These are phyloP conservation scores for Macrotis lagotis DNA, from an alignment of 2,113 vertebrate species.

Conservation along the genomic window DNA sequence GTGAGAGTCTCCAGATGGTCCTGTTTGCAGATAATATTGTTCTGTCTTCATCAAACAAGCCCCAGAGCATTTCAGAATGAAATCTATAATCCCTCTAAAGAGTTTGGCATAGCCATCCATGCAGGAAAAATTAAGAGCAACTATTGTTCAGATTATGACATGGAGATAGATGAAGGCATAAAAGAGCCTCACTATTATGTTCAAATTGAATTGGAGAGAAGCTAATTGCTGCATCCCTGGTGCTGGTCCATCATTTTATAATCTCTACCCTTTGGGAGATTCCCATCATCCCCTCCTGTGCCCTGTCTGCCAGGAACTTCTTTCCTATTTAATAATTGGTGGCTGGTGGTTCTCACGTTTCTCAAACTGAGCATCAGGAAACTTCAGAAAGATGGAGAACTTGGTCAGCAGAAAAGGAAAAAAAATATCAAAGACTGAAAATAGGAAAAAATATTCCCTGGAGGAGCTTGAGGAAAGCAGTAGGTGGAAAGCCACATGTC, in stretches of 20 bases:
- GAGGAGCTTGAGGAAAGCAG: constrained; percentile 68
- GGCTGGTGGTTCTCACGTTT: constrained; percentile 63
- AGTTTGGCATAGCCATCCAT: not conserved
- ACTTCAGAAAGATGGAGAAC: constrained; percentile 64
- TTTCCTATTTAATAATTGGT: constrained; percentile 5
- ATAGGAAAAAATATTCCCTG: constrained; percentile 67
- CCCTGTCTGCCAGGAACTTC: not conserved
- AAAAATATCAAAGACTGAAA: constrained; percentile 68
- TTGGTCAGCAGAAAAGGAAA: constrained; percentile 62
- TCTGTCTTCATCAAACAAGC: not conserved
- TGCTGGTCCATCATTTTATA: constrained; percentile 45
- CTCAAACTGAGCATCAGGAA: constrained; percentile 58
- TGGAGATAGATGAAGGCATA: not conserved
- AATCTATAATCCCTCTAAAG: not conserved
- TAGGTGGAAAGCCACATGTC: constrained; percentile 75
- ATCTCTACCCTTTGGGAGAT: constrained; percentile 55
- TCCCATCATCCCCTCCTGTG: constrained; percentile 36
- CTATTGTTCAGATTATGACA: not conserved
- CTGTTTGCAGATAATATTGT: not conserved
- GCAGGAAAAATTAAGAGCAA: not conserved
- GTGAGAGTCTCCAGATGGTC: not conserved
- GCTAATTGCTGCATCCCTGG: constrained; percentile 44
- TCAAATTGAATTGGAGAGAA: constrained; percentile 28
- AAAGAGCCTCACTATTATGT: not conserved
- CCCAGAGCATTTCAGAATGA: not conserved